Evolutionary conservation across 64 coral and sea anemone genomes (phyloP).

Genomic region (Dendronephthya gigantea): DNA sequence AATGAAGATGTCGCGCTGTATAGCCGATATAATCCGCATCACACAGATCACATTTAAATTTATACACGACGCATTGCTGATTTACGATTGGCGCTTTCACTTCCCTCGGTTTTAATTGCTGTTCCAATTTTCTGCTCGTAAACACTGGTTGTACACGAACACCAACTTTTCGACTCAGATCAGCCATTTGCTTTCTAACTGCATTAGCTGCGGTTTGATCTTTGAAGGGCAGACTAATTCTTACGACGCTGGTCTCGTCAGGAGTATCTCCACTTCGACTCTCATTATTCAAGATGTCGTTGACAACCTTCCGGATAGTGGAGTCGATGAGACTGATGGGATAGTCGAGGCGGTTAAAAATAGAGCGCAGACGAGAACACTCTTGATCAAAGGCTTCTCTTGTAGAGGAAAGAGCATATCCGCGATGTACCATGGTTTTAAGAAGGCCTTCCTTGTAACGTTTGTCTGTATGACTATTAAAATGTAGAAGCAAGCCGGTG

Average conservation of each 20-base stretch:
- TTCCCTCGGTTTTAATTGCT: slow-evolving; percentile 15
- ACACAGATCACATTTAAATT: slow-evolving; percentile 29
- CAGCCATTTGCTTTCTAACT: not conserved
- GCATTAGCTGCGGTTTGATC: slow-evolving; percentile 33
- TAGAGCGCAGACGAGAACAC: not conserved
- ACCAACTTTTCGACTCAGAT: slow-evolving; percentile 10
- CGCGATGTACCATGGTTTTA: slow-evolving; percentile 35
- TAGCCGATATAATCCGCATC: slow-evolving; percentile 36
- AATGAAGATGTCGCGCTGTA: slow-evolving; percentile 10
- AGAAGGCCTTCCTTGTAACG: slow-evolving; percentile 34
- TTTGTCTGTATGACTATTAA: slow-evolving; percentile 25
- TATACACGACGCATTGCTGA: slow-evolving; percentile 34
- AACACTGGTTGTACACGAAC: slow-evolving; percentile 23
- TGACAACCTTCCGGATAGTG: slow-evolving; percentile 11
- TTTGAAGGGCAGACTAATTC: slow-evolving; percentile 19
- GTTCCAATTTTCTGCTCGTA: slow-evolving; percentile 24
- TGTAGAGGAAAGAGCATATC: slow-evolving; percentile 29
- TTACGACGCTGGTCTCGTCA: not conserved
- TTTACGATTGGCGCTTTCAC: slow-evolving; percentile 33
- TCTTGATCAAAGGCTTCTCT: slow-evolving; percentile 28
- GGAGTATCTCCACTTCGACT: not conserved
- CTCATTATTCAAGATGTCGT: not conserved
- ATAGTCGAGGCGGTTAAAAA: slow-evolving; percentile 31
- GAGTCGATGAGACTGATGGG: slow-evolving; percentile 17
- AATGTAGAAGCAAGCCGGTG: slow-evolving; percentile 38